Percentiles rank a stretch among this genome's conserved stretches.
These are phyloP conservation scores for Lycia hirtaria DNA, from an alignment of 2,888 invertebrate species.

Conservation along the genomic window DNA sequence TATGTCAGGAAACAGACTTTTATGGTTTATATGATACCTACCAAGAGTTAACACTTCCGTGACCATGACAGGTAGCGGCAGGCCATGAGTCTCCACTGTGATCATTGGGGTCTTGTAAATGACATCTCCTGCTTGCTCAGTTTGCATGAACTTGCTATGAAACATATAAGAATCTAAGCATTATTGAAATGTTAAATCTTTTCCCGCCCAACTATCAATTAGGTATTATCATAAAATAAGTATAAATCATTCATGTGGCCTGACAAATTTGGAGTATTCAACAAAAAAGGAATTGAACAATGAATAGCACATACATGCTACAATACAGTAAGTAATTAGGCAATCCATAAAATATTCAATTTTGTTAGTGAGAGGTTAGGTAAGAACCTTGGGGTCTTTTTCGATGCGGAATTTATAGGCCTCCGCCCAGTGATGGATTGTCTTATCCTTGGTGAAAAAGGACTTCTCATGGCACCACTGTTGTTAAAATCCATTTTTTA, in stretches of 20 bases:
- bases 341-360: no score
- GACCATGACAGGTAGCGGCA: slow-evolving; percentile 93
- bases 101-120: slow-evolving; percentile 91
- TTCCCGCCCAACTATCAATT: no score
- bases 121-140: slow-evolving; percentile 86
- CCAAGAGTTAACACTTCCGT: slow-evolving; percentile 95
- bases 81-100: slow-evolving; percentile 92
- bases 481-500: slow-evolving; percentile 70
- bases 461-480: slow-evolving; percentile 73
- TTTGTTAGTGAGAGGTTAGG: slow-evolving; percentile 47
- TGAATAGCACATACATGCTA: no score
- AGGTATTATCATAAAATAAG: no score
- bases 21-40: slow-evolving; percentile 68
- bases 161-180: background rate
- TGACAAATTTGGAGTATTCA: no score
- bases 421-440: slow-evolving; percentile 72
- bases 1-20: no score
- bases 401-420: slow-evolving; percentile 63
- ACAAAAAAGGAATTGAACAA: no score
- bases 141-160: slow-evolving; percentile 65
- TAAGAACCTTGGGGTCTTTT: slow-evolving; percentile 69
- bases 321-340: no score
- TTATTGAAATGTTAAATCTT: background rate
- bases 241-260: no score
- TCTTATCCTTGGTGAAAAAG: slow-evolving; percentile 75